These are phyloP conservation scores for Temnothorax rugatulus DNA, from an alignment of 2,888 invertebrate species.

Conservation along the genomic window DNA sequence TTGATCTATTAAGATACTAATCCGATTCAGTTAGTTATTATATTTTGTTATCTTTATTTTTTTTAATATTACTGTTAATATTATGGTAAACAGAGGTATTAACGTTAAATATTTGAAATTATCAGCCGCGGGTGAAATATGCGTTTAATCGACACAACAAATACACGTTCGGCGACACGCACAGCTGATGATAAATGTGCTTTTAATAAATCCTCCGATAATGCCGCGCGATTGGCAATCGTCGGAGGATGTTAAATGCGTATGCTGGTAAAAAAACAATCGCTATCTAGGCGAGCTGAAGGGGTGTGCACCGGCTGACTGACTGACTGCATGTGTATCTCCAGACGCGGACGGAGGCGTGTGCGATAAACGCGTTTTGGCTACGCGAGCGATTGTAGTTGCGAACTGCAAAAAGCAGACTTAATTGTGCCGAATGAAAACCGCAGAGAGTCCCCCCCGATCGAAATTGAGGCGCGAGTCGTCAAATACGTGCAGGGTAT, in stretches of 20 bases:
- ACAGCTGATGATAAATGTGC: conserved; percentile 21
- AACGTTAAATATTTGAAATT: conserved; percentile 15
- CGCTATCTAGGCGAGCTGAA: conserved; percentile 65
- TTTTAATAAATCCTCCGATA: conserved; percentile 50
- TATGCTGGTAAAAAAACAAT: conserved; percentile 41
- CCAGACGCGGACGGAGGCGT: conserved; percentile 69
- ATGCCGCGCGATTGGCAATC: conserved; percentile 15
- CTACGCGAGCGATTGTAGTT: conserved; percentile 63
- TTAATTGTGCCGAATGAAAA: neutral
- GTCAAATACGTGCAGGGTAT: neutral
- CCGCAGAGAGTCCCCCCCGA: neutral
- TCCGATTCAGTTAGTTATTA: neutral
- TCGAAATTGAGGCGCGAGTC: neutral
- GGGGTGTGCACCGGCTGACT: conserved; percentile 60
- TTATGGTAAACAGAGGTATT: neutral
- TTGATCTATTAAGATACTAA: neutral
- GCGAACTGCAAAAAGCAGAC: conserved; percentile 1
- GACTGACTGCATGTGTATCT: conserved; percentile 53
- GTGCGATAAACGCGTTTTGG: conserved; percentile 71
- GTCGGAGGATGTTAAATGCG: conserved; percentile 39
- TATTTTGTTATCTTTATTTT: neutral
- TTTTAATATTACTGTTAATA: neutral
- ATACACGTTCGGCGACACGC: neutral
- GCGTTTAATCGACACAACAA: conserved; percentile 15
- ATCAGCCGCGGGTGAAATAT: neutral